Evolutionary conservation across 1,140 invertebrate species (phyloP), one percentile per base, ranked within the genome.

Genomic region (Neomicropteryx cornuta): DNA sequence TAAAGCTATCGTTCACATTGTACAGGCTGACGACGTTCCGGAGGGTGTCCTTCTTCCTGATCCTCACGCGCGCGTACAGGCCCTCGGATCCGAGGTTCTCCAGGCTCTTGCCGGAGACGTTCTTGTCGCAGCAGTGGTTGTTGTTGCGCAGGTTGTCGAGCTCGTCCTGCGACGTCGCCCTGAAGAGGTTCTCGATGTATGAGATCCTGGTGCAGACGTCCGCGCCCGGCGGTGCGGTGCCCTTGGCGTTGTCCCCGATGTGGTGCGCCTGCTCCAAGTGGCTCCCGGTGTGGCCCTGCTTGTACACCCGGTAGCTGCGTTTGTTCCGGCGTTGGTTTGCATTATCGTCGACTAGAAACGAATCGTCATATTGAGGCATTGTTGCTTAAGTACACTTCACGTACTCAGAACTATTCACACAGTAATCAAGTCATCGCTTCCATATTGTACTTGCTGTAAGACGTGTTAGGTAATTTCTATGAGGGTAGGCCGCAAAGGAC

Each of bases 321-420:
- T 69, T 69, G 44, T 69, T 69, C 46, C 60, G 53, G 43, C 57
- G 55, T 42, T 69, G 66, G 48, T 69, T 69, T 24, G 54, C 44
- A 49, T 59, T 69, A 38, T 69, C 66, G 39, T 67, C 61, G 19
- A 65, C 43, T 36, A 69, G 64, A 49, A 69, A 69, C 46, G 61
- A 67, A 47, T 66, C 66, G 36, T 68, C 66, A 51, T 68, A 67
- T 50, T 68, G 59, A 33, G 66, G 66, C 63, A 68, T 67, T 36
- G 50, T 60, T n/a, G n/a, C n/a, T n/a, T n/a, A n/a, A n/a, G n/a
- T n/a, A n/a, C n/a, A n/a, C n/a, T n/a, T n/a, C n/a, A n/a, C n/a
- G n/a, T n/a, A n/a, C n/a, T n/a, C n/a, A n/a, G n/a, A n/a, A n/a
- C n/a, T n/a, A n/a, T n/a, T n/a, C n/a, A n/a, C n/a, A n/a, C n/a